These are phyloP conservation scores for Coelopa frigida DNA, from an alignment of 1,140 invertebrate genomes.

Conservation along the genomic window DNA sequence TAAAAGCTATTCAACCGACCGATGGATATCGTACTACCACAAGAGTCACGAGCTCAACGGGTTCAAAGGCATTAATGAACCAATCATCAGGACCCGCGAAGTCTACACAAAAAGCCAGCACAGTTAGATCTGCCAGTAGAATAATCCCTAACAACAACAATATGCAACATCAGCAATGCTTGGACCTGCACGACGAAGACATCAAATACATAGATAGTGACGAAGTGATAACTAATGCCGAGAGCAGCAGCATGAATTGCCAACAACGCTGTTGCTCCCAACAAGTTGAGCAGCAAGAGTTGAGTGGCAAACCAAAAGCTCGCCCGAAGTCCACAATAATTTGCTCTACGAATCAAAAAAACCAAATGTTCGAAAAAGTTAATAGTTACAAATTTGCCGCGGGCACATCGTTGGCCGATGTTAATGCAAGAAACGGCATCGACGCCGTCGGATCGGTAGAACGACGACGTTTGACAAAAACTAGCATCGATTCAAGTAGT, in stretches of 20 bases:
- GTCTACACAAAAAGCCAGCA: too few relatives aligned
- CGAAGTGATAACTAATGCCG: conserved; percentile 20
- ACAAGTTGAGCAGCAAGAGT: not conserved
- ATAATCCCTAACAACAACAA: conserved; percentile 1
- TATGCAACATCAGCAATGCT: too few relatives aligned
- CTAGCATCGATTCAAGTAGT: conserved; percentile 34
- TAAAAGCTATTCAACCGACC: too few relatives aligned
- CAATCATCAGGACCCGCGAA: too few relatives aligned
- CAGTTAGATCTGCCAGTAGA: too few relatives aligned
- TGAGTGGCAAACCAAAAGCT: conserved; percentile 3
- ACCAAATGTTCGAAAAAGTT: conserved; percentile 27
- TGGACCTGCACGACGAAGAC: conserved; percentile 24
- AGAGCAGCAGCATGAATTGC: conserved; percentile 2
- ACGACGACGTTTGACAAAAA: conserved; percentile 5
- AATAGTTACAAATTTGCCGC: conserved; percentile 26
- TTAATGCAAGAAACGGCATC: not conserved
- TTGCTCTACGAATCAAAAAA: conserved; percentile 13
- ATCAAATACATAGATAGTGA: conserved; percentile 43
- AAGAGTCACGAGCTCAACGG: too few relatives aligned
- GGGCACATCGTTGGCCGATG: conserved; percentile 1
- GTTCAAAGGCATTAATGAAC: too few relatives aligned
- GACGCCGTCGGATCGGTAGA: too few relatives aligned
- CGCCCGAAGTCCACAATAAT: conserved; percentile 39
- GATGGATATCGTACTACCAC: too few relatives aligned
- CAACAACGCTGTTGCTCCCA: conserved; percentile 6